Evolutionary conservation across 2,797 vertebrate genomes (phyloP).

Genomic region (Sebastes itinus): DNA sequence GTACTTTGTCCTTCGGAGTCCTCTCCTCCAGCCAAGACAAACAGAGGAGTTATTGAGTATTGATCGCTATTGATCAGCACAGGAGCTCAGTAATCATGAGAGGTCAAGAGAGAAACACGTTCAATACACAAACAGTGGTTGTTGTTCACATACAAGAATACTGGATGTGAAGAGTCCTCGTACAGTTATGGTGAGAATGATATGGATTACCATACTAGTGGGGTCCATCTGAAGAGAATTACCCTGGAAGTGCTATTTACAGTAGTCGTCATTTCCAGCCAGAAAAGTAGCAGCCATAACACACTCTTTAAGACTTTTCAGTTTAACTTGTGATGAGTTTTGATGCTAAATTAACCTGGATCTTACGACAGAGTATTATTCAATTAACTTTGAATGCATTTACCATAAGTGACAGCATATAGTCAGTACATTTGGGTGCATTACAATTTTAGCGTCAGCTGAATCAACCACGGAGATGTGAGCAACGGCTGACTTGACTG

Average conservation of each 20-base stretch:
- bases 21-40: not conserved
- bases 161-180: not conserved
- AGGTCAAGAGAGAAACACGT: conserved; percentile 13
- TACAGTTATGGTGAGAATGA: not conserved
- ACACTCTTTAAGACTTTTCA: not conserved
- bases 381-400: not conserved
- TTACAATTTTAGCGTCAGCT: not conserved
- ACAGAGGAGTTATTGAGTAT: conserved; percentile 39
- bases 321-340: not conserved
- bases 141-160: not conserved
- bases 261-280: not conserved
- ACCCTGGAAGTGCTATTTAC: not conserved
- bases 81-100: conserved; percentile 12
- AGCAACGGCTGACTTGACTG: not conserved
- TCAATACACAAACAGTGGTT: not conserved
- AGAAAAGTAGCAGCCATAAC: not conserved
- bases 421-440: not conserved
- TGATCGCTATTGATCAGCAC: conserved; percentile 38
- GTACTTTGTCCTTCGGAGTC: conserved; percentile 18
- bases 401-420: not conserved
- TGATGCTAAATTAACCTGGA: not conserved
- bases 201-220: not conserved
- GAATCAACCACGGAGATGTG: not conserved
- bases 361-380: no score
- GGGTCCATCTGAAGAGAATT: not conserved